Base-by-base conservation (phyloP, 2,888 invertebrate genomes). In the Pterostichus niger region DNA sequence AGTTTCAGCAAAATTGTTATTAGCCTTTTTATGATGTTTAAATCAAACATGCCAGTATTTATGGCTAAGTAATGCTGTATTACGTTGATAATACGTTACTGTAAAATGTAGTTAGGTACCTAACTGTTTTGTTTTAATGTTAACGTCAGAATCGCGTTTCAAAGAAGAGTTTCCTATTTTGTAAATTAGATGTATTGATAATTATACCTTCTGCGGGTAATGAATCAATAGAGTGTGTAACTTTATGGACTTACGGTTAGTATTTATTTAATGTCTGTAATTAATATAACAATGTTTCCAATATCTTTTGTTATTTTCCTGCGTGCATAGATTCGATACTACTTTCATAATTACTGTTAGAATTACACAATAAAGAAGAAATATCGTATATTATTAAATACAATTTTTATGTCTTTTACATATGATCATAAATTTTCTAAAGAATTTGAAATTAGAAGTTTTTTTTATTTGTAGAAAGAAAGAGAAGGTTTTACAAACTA, bases 161-260 rank as follows among this genome's bases (percentile, higher is more conserved):
- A 6, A 13, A 11, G 35, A 13, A 35, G n/a, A 64, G 64, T 31
- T 24, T 24, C 24, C 59, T 13, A 64, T 13, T n/a, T 35, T 35
- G 64, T 33, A 64, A 64, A 64, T 64, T 64, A 64, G 64, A 64
- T 35, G 64, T 13, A 64, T 64, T 64, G 64, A 35, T 64, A 64
- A 64, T 64, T 64, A 35, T 35, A 64, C 64, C 31, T 33, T 64
- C 35, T 6, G 24, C 0, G 13, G 33, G 64, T 33, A 64, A 64
- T 64, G 64, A 64, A 35, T 35, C 35, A 6, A 3, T 64, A 13
- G 33, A 64, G 11, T 64, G 6, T 13, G 64, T 64, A 35, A n/a
- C 64, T 33, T 35, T 35, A 64, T 35, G 35, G 64, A 33, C 35
- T 35, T 35, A 64, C 64, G 64, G 64, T 64, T 31, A 11, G 2